Base-by-base conservation (phyloP, 2,113 vertebrate species). In the Macheiramphus alcinus region DNA sequence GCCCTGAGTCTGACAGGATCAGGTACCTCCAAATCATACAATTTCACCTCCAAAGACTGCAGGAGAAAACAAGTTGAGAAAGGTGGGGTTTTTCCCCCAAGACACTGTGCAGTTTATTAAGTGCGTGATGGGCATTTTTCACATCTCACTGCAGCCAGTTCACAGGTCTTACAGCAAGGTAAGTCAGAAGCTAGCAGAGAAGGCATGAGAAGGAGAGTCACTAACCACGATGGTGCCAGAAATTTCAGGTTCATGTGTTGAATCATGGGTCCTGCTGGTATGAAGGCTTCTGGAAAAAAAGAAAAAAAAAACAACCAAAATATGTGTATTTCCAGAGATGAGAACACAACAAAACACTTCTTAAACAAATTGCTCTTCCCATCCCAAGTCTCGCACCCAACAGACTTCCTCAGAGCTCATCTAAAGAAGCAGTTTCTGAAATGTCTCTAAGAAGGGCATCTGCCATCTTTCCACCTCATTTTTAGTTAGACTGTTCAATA, bases 361-460 rank as follows among this genome's bases (percentile, higher is more conserved):
- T 73, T 76, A 62, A 83, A 78, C 11, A 29, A 83, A 83, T 32
- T 9, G 8, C 5, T 50, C 10, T 65, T 91, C 18, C 11, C 6
- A 76, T 15, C 6, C 17, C 32, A n/a, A 1, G 2, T 72, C 31
- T 86, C 0, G 0, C 15, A 73, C 21, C 3, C 7, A 58, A 38
- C 26, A 76, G 10, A 53, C 27, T 11, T 80, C 36, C 32, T 48
- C 48, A 80, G 55, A 84, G 8, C 26, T 73, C 73, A 45, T 17
- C 23, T 63, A 22, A 47, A 79, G 26, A 47, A 56, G 34, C 7
- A 22, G 9, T 47, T 87, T 81, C 7, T 17, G 36, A 73, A 86
- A 80, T 17, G 3, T 9, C 6, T 83, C 27, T 26, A 63, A 63
- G n/a, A 72, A 79, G n/a, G 5, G 1, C 16, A 43, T 4, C 12